A percentile compares a stretch with the other conserved stretches of the same genome.
Evolutionary conservation across 2,113 vertebrate genomes (phyloP).

Genomic region (Nannospalax galili): DNA sequence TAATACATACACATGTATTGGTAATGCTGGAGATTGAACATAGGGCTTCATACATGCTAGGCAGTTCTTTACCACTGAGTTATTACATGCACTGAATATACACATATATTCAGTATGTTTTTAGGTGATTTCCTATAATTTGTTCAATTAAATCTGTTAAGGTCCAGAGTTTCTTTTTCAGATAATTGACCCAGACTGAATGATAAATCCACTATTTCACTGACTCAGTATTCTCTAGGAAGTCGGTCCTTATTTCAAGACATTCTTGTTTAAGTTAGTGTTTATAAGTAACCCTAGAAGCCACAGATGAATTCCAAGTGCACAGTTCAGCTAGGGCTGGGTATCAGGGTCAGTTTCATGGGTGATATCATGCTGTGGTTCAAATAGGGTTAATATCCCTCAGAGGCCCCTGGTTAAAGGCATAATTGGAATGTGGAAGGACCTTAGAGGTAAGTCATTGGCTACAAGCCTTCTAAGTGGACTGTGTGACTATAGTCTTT

Average conservation of each 20-base stretch:
- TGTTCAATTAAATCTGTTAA: background rate
- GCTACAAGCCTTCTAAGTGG: accelerated
- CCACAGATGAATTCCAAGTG: background rate
- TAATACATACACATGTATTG: too few relatives aligned
- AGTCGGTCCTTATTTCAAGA: background rate
- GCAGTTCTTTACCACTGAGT: background rate
- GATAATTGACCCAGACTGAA: background rate
- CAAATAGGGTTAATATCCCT: background rate
- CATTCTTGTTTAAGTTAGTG: too few relatives aligned
- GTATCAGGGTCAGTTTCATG: background rate
- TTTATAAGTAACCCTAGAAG: background rate
- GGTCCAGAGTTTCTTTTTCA: background rate
- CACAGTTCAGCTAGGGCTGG: background rate
- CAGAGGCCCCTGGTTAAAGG: background rate
- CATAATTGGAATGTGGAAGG: background rate
- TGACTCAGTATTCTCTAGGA: background rate
- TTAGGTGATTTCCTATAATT: background rate
- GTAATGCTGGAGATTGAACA: too few relatives aligned
- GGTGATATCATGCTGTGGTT: background rate
- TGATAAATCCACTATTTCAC: background rate
- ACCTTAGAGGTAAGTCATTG: background rate
- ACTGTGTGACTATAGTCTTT: too few relatives aligned
- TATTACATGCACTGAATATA: too few relatives aligned
- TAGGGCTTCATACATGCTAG: too few relatives aligned
- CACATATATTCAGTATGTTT: background rate